Evolutionary conservation across 2,113 vertebrate species (phyloP).

Genomic region (Phoenicopterus ruber): DNA sequence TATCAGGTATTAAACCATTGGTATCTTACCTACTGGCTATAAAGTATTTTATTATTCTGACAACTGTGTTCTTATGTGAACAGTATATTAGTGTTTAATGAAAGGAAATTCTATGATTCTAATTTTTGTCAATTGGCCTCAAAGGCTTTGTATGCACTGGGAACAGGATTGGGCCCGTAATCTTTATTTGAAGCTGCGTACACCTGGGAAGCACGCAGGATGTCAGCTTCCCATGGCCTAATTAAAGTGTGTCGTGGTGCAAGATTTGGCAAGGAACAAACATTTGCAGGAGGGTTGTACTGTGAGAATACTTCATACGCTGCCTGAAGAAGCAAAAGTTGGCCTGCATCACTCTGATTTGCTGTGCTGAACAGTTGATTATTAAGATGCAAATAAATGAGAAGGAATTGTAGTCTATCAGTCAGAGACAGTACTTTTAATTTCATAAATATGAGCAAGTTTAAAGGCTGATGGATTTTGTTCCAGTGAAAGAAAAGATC

Average conservation of each 20-base stretch:
- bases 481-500: neutral
- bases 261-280: slow-evolving; percentile 28
- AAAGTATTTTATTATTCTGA: neutral
- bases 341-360: neutral
- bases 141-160: neutral
- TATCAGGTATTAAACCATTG: neutral
- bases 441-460: neutral
- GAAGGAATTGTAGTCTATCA: neutral
- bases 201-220: slow-evolving; percentile 9
- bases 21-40: neutral
- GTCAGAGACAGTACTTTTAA: neutral
- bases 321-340: neutral
- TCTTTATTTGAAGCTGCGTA: neutral
- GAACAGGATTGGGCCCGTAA: neutral
- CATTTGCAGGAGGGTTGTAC: neutral
- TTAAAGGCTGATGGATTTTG: neutral
- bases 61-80: neutral
- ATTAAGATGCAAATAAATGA: neutral
- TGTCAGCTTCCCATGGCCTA: neutral
- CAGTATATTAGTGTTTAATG: neutral
- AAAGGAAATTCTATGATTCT: neutral
- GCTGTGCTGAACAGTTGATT: neutral
- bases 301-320: neutral
- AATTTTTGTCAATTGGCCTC: neutral
- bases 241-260: neutral